Base-by-base conservation (phyloP, 1,140 invertebrate species). In the Sminthurinus signatus region DNA sequence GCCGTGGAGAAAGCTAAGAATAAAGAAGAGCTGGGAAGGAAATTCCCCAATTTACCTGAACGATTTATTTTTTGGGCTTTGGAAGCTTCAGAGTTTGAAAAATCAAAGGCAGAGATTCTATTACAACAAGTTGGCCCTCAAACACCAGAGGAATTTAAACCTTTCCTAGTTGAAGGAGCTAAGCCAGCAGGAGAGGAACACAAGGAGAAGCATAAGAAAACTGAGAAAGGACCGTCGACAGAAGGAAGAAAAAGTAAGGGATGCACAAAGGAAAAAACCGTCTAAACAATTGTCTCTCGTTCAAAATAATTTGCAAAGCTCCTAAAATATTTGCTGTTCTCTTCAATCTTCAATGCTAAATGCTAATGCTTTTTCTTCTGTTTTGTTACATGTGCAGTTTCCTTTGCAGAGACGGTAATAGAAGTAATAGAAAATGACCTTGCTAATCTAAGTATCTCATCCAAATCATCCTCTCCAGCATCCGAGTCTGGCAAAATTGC, bases 71-170 rank as follows among this genome's bases (percentile, higher is more conserved):
- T 48, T 1, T 71, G 70, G 70, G 70, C 70, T 21, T 50, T 69
- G 62, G 70, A 72, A 52, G 70, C 65, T 10, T 21, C 67, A 5
- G 42, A 64, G 15, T 72, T 62, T 59, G 55, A 67, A 12, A 51
- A 52, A 43, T 60, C 55, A 17, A 72, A 69, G 51, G 56, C 70
- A 14, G 67, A 69, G 25, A 48, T 29, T 31, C 59, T 69, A 4
- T 42, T 72, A 12, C 39, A 57, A 52, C 64, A 69, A 67, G 61
- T 72, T 46, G 64, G 64, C 31, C 70, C 70, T 14, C 51, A 62
- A 44, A 69, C 67, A 36, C 70, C 70, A 3, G 67, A 72, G 23
- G 70, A 72, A 56, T 68, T 72, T 31, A 72, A 72, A 59, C 62
- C 70, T 29, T 72, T 72, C 29, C n/a, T n/a, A n/a, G 54, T 55